Evolutionary conservation across 2,113 vertebrate genomes (phyloP).

Genomic region (Saimiri boliviensis): DNA sequence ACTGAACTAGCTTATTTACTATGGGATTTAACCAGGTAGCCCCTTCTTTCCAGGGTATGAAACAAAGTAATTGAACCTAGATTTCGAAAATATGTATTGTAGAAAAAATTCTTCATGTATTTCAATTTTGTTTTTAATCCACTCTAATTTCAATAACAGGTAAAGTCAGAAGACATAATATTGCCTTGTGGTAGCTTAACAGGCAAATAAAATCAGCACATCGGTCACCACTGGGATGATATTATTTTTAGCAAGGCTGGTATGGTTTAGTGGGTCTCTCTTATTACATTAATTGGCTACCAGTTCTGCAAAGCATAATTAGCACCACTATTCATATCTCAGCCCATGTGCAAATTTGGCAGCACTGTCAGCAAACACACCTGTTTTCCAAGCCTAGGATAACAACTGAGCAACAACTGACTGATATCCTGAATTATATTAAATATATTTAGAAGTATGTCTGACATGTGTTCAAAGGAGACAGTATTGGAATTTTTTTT

Average conservation of each 20-base stretch:
- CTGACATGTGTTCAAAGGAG: conserved; percentile 33
- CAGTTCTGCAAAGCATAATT: conserved; percentile 59
- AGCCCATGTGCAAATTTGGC: conserved; percentile 61
- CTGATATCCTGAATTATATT: conserved; percentile 46
- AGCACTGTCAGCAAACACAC: conserved; percentile 40
- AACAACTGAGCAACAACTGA: conserved; percentile 62
- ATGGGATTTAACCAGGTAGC: background rate
- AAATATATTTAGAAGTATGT: conserved; percentile 44
- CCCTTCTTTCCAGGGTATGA: background rate
- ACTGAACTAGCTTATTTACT: background rate
- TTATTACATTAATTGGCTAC: conserved; percentile 52
- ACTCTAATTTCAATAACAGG: background rate
- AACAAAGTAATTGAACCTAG: background rate
- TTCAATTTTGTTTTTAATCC: conserved; percentile 12
- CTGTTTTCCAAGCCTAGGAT: conserved; percentile 58
- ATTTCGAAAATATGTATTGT: background rate
- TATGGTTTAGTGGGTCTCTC: conserved; percentile 56
- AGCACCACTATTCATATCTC: conserved; percentile 69
- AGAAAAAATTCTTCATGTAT: background rate
- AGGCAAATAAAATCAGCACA: conserved; percentile 57
- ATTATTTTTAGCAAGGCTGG: conserved; percentile 61
- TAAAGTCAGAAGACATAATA: background rate
- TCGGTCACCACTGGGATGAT: conserved; percentile 33
- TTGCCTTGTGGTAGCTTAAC: background rate
- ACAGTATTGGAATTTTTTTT: background rate